Evolutionary conservation across 1,140 invertebrate species (phyloP).

Genomic region (Dufourea novaeangliae): DNA sequence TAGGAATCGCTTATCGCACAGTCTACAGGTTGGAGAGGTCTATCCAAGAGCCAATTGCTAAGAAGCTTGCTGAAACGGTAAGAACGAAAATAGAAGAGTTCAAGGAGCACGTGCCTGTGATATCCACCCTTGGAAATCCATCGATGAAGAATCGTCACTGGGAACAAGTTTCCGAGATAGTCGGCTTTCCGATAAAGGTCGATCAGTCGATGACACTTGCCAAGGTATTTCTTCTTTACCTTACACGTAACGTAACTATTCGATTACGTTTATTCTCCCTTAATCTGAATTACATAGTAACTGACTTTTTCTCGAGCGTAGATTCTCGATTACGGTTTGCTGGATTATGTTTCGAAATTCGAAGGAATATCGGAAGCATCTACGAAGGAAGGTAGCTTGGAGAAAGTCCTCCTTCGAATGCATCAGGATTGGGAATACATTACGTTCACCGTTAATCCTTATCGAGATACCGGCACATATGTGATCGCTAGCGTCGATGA

Average conservation of each 20-base stretch:
- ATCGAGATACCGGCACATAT: constrained; percentile 95
- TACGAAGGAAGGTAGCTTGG: constrained; percentile 96
- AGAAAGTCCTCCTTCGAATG: constrained; percentile 95
- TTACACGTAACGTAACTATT: not conserved
- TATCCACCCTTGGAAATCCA: constrained; percentile 96
- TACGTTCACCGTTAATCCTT: constrained; percentile 89
- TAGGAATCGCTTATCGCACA: constrained; percentile 89
- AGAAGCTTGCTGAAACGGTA: constrained; percentile 85
- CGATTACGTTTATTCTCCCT: too few species aligned
- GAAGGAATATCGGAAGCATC: constrained; percentile 96
- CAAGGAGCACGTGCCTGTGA: constrained; percentile 93
- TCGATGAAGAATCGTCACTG: constrained; percentile 96
- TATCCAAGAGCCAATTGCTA: constrained; percentile 88
- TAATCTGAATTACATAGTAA: too few species aligned
- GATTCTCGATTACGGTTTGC: constrained; percentile 96
- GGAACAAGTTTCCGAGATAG: constrained; percentile 97
- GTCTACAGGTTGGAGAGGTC: constrained; percentile 94
- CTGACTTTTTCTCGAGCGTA: constrained; percentile 37
- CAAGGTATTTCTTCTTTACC: constrained; percentile 84
- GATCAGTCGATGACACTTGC: constrained; percentile 92
- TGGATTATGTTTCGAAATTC: constrained; percentile 95
- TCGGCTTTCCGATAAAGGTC: constrained; percentile 95
- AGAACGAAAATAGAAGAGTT: constrained; percentile 93
- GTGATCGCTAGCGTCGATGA: constrained; percentile 96
- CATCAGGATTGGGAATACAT: constrained; percentile 95